A percentile compares a stretch with the other conserved stretches of the same genome.
These are phyloP conservation scores for Drosophila siamana DNA, from an alignment of 2,888 invertebrate species.

Conservation along the genomic window DNA sequence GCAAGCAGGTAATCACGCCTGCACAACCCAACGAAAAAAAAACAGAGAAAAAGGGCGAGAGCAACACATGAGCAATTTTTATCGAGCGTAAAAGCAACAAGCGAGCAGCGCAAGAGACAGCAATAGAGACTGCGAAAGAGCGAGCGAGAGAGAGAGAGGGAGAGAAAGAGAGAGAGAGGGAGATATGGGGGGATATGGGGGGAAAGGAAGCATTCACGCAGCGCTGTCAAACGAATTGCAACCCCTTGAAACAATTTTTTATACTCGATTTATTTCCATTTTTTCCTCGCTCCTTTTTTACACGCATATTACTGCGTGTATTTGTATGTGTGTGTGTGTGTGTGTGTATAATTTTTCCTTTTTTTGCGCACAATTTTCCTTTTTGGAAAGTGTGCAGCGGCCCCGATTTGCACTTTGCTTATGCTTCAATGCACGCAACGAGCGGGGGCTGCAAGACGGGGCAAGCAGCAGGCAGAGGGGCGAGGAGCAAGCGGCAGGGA, in stretches of 20 bases:
- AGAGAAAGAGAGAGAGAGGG: not conserved
- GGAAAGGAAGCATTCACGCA: conserved; percentile 36
- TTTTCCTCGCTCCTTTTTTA: conserved; percentile 22
- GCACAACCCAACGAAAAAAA: conserved; percentile 11
- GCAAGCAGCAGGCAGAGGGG: not conserved
- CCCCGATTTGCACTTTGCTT: conserved; percentile 52
- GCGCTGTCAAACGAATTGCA: conserved; percentile 69
- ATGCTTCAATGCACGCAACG: conserved; percentile 63
- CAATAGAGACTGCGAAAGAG: not conserved
- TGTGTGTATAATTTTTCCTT: conserved; percentile 15
- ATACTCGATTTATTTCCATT: conserved; percentile 75
- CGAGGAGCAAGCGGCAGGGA: not conserved
- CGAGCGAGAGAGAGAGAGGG: not conserved
- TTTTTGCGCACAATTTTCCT: conserved; percentile 52
- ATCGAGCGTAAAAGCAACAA: conserved; percentile 69
- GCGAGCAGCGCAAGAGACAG: conserved; percentile 30
- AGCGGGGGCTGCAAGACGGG: not conserved
- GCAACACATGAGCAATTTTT: conserved; percentile 59
- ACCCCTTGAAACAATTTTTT: conserved; percentile 77
- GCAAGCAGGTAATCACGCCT: conserved; percentile 68
- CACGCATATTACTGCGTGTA: conserved; percentile 9
- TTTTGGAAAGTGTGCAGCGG: conserved; percentile 42
- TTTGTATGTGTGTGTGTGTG: conserved; percentile 10
- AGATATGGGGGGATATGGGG: conserved; percentile 18
- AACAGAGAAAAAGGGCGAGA: conserved; percentile 24